phyloP scores from a whole-genome alignment of 1,140 invertebrate species.

The Heliconius hermathena region DNA sequence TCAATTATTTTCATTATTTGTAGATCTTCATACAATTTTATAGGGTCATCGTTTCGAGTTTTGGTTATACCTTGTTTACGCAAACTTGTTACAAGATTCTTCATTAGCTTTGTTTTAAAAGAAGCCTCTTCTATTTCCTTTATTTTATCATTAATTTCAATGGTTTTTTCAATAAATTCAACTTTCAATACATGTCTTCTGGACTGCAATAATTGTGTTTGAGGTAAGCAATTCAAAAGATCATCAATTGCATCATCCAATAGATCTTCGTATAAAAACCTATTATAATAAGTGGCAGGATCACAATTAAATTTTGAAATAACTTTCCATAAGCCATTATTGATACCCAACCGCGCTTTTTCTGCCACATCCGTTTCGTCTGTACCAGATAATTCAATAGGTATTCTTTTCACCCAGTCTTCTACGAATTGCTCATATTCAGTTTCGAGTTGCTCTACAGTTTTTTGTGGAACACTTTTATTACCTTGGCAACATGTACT shows the following conservation, averaged over 20 bases:
- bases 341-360: slow-evolving; percentile 49
- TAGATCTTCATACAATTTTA: slow-evolving; percentile 51
- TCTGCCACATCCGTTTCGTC: slow-evolving; percentile 46
- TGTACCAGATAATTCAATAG: slow-evolving; percentile 42
- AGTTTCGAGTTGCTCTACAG: slow-evolving; percentile 46
- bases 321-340: slow-evolving; percentile 57
- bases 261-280: slow-evolving; percentile 57
- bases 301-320: slow-evolving; percentile 57
- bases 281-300: slow-evolving; percentile 48
- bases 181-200: slow-evolving; percentile 54
- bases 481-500: neutral
- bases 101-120: slow-evolving; percentile 53
- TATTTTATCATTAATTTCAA: slow-evolving; percentile 46
- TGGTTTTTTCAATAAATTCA: slow-evolving; percentile 56
- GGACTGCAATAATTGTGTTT: slow-evolving; percentile 45
- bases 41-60: slow-evolving; percentile 27
- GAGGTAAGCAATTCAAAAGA: slow-evolving; percentile 52
- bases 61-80: slow-evolving; percentile 34
- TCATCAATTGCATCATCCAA: slow-evolving; percentile 62
- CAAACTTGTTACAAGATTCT: slow-evolving; percentile 45
- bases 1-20: slow-evolving; percentile 56
- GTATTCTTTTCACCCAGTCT: slow-evolving; percentile 58
- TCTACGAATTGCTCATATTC: slow-evolving; percentile 56
- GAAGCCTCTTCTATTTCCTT: slow-evolving; percentile 35
- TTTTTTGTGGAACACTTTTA: neutral